A percentile compares a stretch with the other conserved stretches of the same genome.
These are phyloP conservation scores for Epsilonema sp. DNA, from an alignment of 2,888 invertebrate genomes.

Conservation along the genomic window DNA sequence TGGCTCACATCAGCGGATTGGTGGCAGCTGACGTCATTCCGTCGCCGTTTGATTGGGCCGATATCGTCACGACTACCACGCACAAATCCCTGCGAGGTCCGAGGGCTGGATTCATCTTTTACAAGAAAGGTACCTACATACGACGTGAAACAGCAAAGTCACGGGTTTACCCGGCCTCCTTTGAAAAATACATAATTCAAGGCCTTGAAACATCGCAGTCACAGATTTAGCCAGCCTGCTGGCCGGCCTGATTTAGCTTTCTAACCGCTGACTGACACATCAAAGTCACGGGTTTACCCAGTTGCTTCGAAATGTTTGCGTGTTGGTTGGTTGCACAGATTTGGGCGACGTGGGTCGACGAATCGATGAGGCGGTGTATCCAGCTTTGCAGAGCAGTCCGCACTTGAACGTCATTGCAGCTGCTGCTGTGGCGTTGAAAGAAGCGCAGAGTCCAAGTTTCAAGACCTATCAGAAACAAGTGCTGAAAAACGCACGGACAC, in stretches of 20 bases:
- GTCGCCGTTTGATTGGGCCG: constrained; percentile 68
- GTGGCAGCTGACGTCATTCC: constrained; percentile 75
- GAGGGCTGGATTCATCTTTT: constrained; percentile 64
- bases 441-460: background rate
- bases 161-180: too few species aligned
- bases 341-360: background rate
- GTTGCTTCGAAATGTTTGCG: too few species aligned
- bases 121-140: constrained; percentile 60
- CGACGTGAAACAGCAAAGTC: too few species aligned
- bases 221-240: too few species aligned
- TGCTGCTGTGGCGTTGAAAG: background rate
- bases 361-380: background rate
- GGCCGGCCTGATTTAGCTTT: too few species aligned
- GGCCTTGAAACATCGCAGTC: too few species aligned
- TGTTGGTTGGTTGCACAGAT: too few species aligned
- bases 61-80: constrained; percentile 80
- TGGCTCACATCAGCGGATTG: constrained; percentile 83
- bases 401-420: background rate
- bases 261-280: too few species aligned
- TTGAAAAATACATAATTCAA: too few species aligned
- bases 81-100: constrained; percentile 69
- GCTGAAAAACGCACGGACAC: background rate
- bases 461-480: background rate
- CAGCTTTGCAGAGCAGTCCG: background rate
- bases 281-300: too few species aligned